Base-by-base conservation (phyloP, 2,888 invertebrate genomes). In the Tenthredo notha region DNA sequence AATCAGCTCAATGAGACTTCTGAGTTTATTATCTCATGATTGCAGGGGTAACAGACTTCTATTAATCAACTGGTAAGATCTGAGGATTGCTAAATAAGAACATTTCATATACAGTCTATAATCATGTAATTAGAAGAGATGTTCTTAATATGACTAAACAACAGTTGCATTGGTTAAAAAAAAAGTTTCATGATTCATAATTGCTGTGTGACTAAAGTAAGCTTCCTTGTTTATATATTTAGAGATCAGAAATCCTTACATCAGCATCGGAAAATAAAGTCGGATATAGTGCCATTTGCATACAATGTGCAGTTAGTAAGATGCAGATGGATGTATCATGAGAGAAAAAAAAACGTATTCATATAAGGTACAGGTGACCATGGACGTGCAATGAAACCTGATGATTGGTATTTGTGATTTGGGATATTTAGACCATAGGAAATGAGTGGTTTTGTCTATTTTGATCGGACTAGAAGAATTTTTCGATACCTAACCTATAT, bases 401-500 rank as follows among this genome's bases (percentile, higher is more conserved):
- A 74, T 74, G 72, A 43, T 74, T 43, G 7, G 9, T 18, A n/a
- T 43, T 43, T 21, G 9, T 21, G 5, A 37, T 43, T 43, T 25
- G 21, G 21, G 43, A 74, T 74, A n/a, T 74, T n/a, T 21, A 12
- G 21, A 21, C 21, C 12, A 21, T 74, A 5, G 18, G 40, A 21
- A 43, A 21, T 43, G 43, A 9, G 43, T 21, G 1, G n/a, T 54
- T 33, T 67, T 33, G 6, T 67, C 29, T 33, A 4, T 25, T 33
- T 61, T 33, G 6, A 33, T 29, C 18, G 33, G 33, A 67, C 33
- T 33, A 33, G 18, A 29, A 33, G 4, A 21, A 74, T 37, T 25
- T 74, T 21, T 12, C 10, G 72, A 43, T 43, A 74, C 72, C 40
- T 74, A 74, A 74, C 72, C 72, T 74, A 43, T 74, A 74, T 3